Percentiles rank a stretch among this genome's conserved stretches.
phyloP scores from a whole-genome alignment of 1,140 invertebrate species.

The Atta texana region DNA sequence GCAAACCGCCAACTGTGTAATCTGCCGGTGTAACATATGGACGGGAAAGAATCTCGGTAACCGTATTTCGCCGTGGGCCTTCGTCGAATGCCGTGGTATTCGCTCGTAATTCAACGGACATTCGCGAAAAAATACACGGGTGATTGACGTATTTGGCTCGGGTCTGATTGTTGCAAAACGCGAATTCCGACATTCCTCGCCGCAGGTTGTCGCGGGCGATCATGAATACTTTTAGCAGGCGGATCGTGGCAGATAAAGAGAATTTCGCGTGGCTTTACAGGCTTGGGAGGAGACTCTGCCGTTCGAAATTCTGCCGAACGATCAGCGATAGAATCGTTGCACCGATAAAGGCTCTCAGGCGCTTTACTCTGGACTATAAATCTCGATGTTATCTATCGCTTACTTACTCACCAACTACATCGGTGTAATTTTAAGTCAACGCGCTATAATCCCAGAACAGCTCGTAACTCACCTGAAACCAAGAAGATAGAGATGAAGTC shows the following conservation, averaged over 20 bases:
- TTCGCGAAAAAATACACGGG: slow-evolving; percentile 35
- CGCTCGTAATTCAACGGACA: slow-evolving; percentile 44
- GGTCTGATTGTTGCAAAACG: slow-evolving; percentile 28
- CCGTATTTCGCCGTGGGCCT: slow-evolving; percentile 43
- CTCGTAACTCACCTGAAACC: slow-evolving; percentile 56
- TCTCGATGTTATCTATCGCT: slow-evolving; percentile 59
- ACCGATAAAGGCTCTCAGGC: slow-evolving; percentile 38
- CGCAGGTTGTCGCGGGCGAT: slow-evolving; percentile 50
- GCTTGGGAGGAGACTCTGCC: neutral
- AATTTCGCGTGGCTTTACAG: slow-evolving; percentile 28
- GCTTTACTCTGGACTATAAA: slow-evolving; percentile 48
- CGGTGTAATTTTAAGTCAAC: slow-evolving; percentile 34
- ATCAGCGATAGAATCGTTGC: slow-evolving; percentile 14
- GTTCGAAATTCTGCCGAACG: slow-evolving; percentile 29
- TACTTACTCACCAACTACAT: slow-evolving; percentile 44
- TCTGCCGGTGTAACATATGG: slow-evolving; percentile 48
- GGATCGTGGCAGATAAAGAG: neutral
- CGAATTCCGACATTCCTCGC: slow-evolving; percentile 31
- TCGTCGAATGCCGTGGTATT: slow-evolving; percentile 4
- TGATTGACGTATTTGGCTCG: slow-evolving; percentile 62
- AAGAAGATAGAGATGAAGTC: slow-evolving; percentile 12
- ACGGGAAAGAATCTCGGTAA: slow-evolving; percentile 54
- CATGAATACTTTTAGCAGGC: slow-evolving; percentile 29
- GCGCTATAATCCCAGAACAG: slow-evolving; percentile 35
- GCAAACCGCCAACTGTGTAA: slow-evolving; percentile 41